Percentiles rank a stretch among this genome's conserved stretches.
phyloP scores from a whole-genome alignment of 2,797 vertebrate genomes.

The Alosa sapidissima region DNA sequence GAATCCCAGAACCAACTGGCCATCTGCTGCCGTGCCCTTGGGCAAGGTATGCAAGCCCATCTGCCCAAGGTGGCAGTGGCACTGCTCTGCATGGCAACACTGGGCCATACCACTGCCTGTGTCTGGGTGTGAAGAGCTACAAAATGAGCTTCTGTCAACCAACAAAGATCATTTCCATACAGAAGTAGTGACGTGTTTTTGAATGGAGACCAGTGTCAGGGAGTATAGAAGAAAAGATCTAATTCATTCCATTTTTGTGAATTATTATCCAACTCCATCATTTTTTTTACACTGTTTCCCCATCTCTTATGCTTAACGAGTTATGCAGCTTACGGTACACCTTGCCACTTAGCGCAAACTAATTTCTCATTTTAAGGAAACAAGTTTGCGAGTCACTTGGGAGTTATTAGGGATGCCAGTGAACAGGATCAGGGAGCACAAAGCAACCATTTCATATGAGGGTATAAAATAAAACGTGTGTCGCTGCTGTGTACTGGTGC shows the following conservation, averaged over 20 bases:
- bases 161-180: neutral
- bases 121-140: neutral
- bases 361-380: neutral
- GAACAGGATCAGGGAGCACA: neutral
- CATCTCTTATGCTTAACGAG: neutral
- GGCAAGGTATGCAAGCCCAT: neutral
- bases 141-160: neutral
- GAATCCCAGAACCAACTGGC: neutral
- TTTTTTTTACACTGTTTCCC: neutral
- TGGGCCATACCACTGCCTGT: neutral
- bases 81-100: neutral
- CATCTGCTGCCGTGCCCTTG: neutral
- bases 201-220: neutral
- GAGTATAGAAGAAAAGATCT: neutral
- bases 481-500: neutral
- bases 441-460: neutral
- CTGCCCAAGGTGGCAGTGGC: slow-evolving; percentile 2
- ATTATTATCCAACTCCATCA: neutral
- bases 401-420: slow-evolving; percentile 2
- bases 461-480: neutral
- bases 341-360: neutral
- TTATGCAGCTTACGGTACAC: neutral
- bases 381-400: neutral
- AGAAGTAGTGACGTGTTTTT: neutral
- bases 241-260: neutral